Percentiles rank a stretch among this genome's conserved stretches.
These are phyloP conservation scores for Accipiter virgatus DNA, from an alignment of 2,113 vertebrate species.

Conservation along the genomic window DNA sequence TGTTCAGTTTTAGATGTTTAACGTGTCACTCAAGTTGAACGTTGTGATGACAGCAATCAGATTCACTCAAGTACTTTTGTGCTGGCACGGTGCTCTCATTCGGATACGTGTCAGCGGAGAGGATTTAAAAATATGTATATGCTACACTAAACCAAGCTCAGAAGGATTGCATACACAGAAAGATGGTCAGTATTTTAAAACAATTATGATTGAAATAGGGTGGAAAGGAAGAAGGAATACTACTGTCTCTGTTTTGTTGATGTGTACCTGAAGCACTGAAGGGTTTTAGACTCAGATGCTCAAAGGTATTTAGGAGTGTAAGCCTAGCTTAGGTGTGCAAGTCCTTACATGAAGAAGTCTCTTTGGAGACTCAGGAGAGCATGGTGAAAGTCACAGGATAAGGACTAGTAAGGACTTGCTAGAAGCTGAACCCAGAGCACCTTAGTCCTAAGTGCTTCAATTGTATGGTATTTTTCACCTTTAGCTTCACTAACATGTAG, in stretches of 20 bases:
- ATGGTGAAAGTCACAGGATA: background rate
- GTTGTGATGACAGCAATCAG: slow-evolving; percentile 20
- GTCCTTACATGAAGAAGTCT: background rate
- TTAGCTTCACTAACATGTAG: background rate
- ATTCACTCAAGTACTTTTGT: slow-evolving; percentile 4
- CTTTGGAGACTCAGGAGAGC: background rate
- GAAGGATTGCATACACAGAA: background rate
- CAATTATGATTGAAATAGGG: background rate
- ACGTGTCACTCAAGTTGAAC: slow-evolving; percentile 25
- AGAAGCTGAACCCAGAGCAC: background rate
- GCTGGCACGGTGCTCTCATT: background rate
- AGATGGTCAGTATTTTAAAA: background rate
- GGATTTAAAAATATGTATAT: background rate
- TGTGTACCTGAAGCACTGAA: background rate
- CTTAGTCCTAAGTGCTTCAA: background rate
- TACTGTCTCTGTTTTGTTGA: background rate
- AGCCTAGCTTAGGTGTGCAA: background rate
- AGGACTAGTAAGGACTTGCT: background rate
- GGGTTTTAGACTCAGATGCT: background rate
- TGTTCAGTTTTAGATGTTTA: slow-evolving; percentile 11
- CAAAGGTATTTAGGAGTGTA: background rate
- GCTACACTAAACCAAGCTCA: background rate
- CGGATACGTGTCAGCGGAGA: background rate
- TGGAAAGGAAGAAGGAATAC: background rate
- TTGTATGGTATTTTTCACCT: background rate